phyloP scores from a whole-genome alignment of 2,113 vertebrate genomes.

The Lethenteron reissneri region DNA sequence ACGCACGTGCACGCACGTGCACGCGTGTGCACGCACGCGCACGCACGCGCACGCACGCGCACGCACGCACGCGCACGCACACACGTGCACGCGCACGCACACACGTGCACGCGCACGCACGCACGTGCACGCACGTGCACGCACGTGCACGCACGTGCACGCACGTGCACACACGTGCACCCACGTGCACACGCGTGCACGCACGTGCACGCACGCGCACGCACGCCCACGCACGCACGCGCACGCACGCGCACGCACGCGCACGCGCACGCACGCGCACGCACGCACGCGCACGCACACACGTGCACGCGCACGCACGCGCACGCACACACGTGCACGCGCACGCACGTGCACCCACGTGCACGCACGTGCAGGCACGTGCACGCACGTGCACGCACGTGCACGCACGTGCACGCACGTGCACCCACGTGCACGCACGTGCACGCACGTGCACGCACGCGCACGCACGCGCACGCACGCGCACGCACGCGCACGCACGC shows the following conservation, averaged over 20 bases:
- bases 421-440: not conserved
- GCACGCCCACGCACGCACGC: not conserved
- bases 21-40: not conserved
- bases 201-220: not conserved
- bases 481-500: constrained; percentile 3
- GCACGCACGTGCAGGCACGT: not conserved
- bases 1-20: not conserved
- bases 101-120: not conserved
- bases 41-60: not conserved
- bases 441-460: not conserved
- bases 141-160: not conserved
- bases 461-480: constrained; percentile 3
- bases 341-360: not conserved
- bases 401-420: not conserved
- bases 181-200: not conserved
- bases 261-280: not conserved
- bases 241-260: not conserved
- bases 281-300: not conserved
- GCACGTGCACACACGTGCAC: not conserved
- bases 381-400: not conserved
- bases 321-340: not conserved
- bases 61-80: constrained; percentile 1
- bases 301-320: not conserved
- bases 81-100: not conserved
- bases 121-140: not conserved